Percentiles rank a stretch among this genome's conserved stretches.
These are phyloP conservation scores for Semnornis frantzii DNA, from an alignment of 2,113 vertebrate genomes.

Conservation along the genomic window DNA sequence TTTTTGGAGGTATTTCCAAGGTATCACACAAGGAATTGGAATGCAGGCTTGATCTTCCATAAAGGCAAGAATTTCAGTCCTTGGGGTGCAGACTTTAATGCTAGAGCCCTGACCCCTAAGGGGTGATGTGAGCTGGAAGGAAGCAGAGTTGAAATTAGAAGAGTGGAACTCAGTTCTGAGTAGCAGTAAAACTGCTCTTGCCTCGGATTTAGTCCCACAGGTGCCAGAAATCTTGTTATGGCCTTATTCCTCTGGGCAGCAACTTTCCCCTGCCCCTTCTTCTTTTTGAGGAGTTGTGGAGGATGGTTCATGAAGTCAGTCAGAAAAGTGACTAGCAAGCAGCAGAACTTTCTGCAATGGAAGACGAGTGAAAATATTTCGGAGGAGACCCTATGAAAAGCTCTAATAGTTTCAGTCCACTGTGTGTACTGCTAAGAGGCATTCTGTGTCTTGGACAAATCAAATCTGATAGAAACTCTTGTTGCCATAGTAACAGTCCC, in stretches of 20 bases:
- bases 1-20: neutral
- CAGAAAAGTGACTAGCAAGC: neutral
- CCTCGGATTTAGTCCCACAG: neutral
- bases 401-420: neutral
- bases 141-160: neutral
- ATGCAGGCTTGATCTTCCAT: neutral
- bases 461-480: neutral
- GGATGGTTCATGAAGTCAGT: neutral
- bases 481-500: neutral
- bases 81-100: neutral
- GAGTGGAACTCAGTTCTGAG: neutral
- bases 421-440: neutral
- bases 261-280: neutral
- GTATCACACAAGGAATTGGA: neutral
- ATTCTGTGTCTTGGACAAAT: neutral
- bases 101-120: neutral
- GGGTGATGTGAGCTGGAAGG: neutral
- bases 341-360: neutral
- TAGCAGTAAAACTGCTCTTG: neutral
- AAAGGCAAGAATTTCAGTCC: neutral
- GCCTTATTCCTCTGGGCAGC: neutral
- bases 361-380: neutral
- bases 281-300: neutral
- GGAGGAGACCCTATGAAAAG: neutral
- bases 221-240: neutral